Evolutionary conservation across 2,888 invertebrate species (phyloP).

Genomic region (Xestoiulus laeticollis): DNA sequence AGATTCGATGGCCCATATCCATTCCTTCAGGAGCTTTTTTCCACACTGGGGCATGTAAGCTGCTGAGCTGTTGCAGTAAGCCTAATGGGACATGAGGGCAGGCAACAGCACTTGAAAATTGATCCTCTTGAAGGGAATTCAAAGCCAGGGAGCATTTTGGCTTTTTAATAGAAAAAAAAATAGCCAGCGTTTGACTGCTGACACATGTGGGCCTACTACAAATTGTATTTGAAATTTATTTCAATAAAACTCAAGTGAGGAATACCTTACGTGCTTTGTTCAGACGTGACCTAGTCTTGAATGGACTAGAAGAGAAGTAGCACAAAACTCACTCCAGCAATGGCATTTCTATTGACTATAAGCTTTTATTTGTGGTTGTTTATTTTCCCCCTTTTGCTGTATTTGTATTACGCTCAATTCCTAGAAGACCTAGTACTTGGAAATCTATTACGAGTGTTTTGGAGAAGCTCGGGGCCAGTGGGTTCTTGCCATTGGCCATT

Average conservation of each 20-base stretch:
- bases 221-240: slow-evolving; percentile 21
- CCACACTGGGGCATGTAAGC: not conserved
- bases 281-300: slow-evolving; percentile 17
- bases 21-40: not conserved
- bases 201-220: not conserved
- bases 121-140: not conserved
- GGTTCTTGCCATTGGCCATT: not conserved
- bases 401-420: not conserved
- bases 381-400: slow-evolving; percentile 31
- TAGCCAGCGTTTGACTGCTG: not conserved
- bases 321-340: not conserved
- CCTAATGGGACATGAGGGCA: slow-evolving; percentile 36
- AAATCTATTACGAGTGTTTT: slow-evolving; percentile 20
- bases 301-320: not conserved
- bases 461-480: not conserved
- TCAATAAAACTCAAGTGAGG: not conserved
- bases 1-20: slow-evolving; percentile 23
- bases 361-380: slow-evolving; percentile 3
- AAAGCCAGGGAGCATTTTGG: not conserved
- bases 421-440: not conserved
- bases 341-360: not conserved
- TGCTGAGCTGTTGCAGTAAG: not conserved
- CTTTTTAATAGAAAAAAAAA: not conserved
- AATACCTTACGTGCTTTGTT: not conserved
- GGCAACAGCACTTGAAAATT: slow-evolving; percentile 4